Evolutionary conservation across 2,797 vertebrate genomes (phyloP), one percentile per base, ranked within the genome.

Genomic region (Cryptoblepharus egeriae): DNA sequence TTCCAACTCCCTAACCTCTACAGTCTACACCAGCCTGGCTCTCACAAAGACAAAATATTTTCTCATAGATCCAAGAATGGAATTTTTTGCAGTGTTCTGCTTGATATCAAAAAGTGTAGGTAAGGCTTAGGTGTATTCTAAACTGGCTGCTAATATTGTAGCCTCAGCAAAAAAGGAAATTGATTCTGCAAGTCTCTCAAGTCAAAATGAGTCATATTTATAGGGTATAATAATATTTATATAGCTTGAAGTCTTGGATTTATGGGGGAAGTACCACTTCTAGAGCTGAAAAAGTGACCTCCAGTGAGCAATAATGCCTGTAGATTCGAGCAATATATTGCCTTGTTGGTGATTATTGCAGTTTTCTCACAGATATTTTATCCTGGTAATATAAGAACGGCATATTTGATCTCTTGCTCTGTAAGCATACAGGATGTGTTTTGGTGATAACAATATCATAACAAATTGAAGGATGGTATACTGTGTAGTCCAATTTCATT

Each of bases 401-500:
- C 57, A 84, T 10, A 3, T 5, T 57, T 78, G 45, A 39, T 79
- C 82, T 74, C 61, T 88, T 32, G 45, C 52, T 7, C 60, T 35
- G 28, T 70, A 86, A 88, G 85, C 91, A 69, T 80, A 86, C 79
- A 85, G 72, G 28, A 73, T 16, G 64, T 69, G 4, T 68, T 83
- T 55, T 9, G 30, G 39, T 68, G 55, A 45, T 42, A 52, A 26
- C 37, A 60, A 60, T 60, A 37, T 58, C 24, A 22, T 61, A n/a
- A 16, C 73, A 82, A 69, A 76, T 16, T 70, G 55, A 10, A n/a
- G 28, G 18, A 37, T 30, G 12, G 9, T 49, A 49, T 49, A 49
- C 28, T 75, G 88, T 81, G 89, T 89, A 89, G 89, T 85, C 85
- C 68, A 87, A 18, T 88, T 87, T 85, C 72, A 32, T 30, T 65